A percentile compares a stretch with the other conserved stretches of the same genome.
These are phyloP conservation scores for Pheosia tremula DNA, from an alignment of 2,888 invertebrate genomes.

Conservation along the genomic window DNA sequence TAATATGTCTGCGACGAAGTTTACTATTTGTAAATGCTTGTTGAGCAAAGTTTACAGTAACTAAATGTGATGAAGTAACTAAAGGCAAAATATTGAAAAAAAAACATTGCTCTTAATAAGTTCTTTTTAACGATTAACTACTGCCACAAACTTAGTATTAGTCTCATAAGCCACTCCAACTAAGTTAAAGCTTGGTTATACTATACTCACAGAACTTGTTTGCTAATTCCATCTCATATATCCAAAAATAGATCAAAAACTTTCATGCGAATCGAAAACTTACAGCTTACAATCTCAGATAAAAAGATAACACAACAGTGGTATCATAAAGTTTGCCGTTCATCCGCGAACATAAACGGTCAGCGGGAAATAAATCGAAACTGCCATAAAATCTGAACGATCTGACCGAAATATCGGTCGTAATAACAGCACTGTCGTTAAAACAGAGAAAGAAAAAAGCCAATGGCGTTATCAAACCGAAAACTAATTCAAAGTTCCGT, in stretches of 20 bases:
- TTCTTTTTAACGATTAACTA: no score
- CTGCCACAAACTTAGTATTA: no score
- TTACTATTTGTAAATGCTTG: neutral
- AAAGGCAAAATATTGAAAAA: no score
- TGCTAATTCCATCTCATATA: neutral
- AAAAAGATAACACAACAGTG: conserved; percentile 43
- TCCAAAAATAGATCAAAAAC: neutral
- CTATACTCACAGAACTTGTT: neutral
- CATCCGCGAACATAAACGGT: conserved; percentile 44
- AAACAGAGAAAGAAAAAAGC: conserved; percentile 57
- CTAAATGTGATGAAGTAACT: no score
- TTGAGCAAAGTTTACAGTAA: no score
- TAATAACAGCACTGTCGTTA: conserved; percentile 62
- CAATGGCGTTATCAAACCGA: conserved; percentile 70
- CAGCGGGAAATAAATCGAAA: conserved; percentile 51
- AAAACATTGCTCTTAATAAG: no score
- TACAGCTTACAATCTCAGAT: conserved; percentile 26
- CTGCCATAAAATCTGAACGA: conserved; percentile 57
- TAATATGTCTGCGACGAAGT: neutral
- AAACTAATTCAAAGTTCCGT: conserved; percentile 80
- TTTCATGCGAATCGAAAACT: neutral
- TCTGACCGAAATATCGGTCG: conserved; percentile 56
- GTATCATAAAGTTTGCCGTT: conserved; percentile 37
- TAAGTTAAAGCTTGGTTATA: no score
- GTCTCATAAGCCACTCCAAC: no score